Conservation (phyloP, 2,888 invertebrate genomes). For the Calliopum simillimum region DNA sequence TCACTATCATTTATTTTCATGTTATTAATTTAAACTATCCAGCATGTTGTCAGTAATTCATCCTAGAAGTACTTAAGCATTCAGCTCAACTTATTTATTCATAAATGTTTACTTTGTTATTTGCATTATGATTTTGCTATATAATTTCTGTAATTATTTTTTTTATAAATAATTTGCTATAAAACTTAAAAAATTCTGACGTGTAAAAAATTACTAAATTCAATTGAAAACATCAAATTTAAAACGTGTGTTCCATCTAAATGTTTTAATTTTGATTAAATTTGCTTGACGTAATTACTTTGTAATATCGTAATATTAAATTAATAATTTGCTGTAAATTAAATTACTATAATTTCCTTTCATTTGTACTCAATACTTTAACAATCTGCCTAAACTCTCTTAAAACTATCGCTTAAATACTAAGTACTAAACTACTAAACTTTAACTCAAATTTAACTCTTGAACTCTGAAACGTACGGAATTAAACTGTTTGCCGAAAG, state of each 20-base stretch:
- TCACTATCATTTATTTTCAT: background rate
- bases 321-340: conserved; percentile 26
- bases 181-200: background rate
- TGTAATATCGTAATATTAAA: conserved; percentile 2
- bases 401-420: conserved; percentile 24
- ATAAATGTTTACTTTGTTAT: conserved; percentile 25
- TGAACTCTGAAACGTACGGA: conserved; percentile 22
- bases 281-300: conserved; percentile 9
- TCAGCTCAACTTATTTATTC: conserved; percentile 9
- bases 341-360: background rate
- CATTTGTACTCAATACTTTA: conserved; percentile 6
- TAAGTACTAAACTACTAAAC: conserved; percentile 7
- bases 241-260: conserved; percentile 7
- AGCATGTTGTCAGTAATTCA: conserved; percentile 9
- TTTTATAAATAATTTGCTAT: conserved; percentile 23
- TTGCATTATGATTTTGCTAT: conserved; percentile 23
- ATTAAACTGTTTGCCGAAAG: conserved; percentile 20
- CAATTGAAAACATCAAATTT: background rate
- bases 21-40: background rate
- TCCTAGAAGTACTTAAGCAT: background rate
- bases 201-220: conserved; percentile 20
- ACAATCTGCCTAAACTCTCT: conserved; percentile 16
- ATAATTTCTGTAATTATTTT: conserved; percentile 18
- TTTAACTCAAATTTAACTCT: conserved; percentile 18
- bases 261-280: conserved; percentile 19